Conservation (phyloP, 2,888 invertebrate genomes). For the Monochamus alternatus region DNA sequence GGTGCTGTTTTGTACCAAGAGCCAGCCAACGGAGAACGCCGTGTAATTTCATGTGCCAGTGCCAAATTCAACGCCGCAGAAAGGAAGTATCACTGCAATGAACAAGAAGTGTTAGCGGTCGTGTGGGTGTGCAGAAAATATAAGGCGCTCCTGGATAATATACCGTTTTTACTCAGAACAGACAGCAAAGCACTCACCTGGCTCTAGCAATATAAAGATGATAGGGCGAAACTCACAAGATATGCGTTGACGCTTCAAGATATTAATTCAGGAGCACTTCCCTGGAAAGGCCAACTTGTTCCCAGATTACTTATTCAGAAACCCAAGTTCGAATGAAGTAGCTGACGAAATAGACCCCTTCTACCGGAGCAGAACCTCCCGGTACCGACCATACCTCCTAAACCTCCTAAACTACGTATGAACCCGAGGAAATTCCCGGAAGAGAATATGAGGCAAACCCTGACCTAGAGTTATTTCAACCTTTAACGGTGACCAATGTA, state of each 20-base stretch:
- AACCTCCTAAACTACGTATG: too few species aligned
- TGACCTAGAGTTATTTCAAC: too few species aligned
- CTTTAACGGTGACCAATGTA: neutral
- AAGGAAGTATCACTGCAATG: neutral
- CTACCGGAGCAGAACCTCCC: too few species aligned
- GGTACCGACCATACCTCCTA: too few species aligned
- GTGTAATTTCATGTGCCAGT: neutral
- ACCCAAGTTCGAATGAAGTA: neutral
- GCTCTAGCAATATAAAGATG: neutral
- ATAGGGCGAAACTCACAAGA: neutral
- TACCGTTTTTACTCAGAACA: neutral
- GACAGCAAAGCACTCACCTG: neutral
- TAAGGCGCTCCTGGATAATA: neutral
- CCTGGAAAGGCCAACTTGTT: neutral
- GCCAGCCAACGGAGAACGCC: neutral
- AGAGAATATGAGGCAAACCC: too few species aligned
- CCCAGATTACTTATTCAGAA: neutral
- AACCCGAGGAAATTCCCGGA: too few species aligned
- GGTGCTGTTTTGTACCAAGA: constrained; percentile 56
- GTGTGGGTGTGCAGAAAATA: neutral
- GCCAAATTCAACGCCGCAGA: neutral
- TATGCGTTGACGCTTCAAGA: neutral
- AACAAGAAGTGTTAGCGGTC: neutral
- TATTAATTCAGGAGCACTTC: neutral
- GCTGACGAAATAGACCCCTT: too few species aligned